These are phyloP conservation scores for Ceyx melanurus DNA, from an alignment of 2,113 vertebrate species.

Conservation along the genomic window DNA sequence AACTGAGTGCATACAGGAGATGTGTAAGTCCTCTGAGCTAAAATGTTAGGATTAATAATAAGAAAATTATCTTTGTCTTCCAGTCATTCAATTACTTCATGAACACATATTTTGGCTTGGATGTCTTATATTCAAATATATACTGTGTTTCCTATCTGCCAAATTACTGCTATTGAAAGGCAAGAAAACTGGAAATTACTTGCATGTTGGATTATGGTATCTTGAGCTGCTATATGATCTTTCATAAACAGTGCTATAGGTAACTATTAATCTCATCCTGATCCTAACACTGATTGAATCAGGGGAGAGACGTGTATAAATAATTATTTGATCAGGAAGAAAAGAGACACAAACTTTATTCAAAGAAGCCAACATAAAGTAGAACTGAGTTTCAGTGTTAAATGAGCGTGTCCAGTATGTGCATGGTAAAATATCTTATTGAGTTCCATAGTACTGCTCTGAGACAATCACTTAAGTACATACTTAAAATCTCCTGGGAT, in stretches of 20 bases:
- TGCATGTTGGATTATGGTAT: constrained; percentile 25
- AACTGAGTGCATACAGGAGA: constrained; percentile 56
- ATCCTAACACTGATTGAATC: constrained; percentile 19
- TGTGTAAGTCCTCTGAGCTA: constrained; percentile 61
- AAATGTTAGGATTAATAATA: constrained; percentile 72
- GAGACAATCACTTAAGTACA: background rate
- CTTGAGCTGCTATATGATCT: constrained; percentile 25
- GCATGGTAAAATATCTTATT: rapidly evolving
- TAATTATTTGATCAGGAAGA: constrained; percentile 9
- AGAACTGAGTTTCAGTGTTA: constrained; percentile 2
- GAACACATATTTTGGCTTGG: constrained; percentile 67
- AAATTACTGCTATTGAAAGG: constrained; percentile 33
- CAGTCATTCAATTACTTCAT: constrained; percentile 67
- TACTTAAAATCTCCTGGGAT: background rate
- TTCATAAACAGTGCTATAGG: constrained; percentile 56
- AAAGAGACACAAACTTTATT: constrained; percentile 36
- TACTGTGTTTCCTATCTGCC: constrained; percentile 35
- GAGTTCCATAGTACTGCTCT: background rate
- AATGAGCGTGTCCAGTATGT: background rate
- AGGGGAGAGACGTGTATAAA: constrained; percentile 28
- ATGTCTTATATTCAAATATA: constrained; percentile 61
- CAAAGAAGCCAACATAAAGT: constrained; percentile 41
- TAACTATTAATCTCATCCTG: constrained; percentile 36
- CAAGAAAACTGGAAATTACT: constrained; percentile 56
- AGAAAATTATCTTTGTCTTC: constrained; percentile 75